Evolutionary conservation across 1,140 invertebrate species (phyloP), one percentile per base, ranked within the genome.

Genomic region (Procambarus virginalis): DNA sequence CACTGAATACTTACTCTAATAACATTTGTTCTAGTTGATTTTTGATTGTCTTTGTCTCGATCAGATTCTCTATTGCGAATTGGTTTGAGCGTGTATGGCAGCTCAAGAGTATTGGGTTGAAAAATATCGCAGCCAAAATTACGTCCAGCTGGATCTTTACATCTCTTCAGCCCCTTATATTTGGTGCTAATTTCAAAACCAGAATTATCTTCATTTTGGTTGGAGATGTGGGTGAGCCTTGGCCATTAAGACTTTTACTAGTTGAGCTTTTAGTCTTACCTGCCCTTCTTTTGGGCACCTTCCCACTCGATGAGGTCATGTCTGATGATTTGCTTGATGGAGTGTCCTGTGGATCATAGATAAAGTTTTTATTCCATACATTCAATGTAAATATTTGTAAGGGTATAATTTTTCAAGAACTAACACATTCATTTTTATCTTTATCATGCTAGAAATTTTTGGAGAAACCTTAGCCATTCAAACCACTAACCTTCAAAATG

Each of bases 151-250:
- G 55, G 79, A 55, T 84, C 93, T 92, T 94, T 93, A 46, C 94
- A 93, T 88, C 93, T 94, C 82, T 93, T 94, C 92, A 94, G 93
- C 58, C 93, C 93, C 92, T 93, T 93, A 34, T 93, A 94, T 92
- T 94, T 94, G 49, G 94, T 94, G 34, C 93, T 94, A 77, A 94
- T 83, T 90, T 93, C 93, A 93, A 94, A 94, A 70, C 94, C 94
- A 64, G 93, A 93, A 83, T 94, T 93, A 90, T 93, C 93, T 70
- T 92, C 91, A 73, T 45, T 49, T 22, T 49, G 58, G 48, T 48
- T 3, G n/a, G 22, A 12, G 91, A 51, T 48, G 91, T n/a, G 88
- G 86, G 91, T 17, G 90, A 90, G 17, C 92, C 79, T 51, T 84
- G 68, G 78, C 89, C 46, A 89, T 91, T 87, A 76, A 88, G 64